These are phyloP conservation scores for Philereme transversata DNA, from an alignment of 2,888 invertebrate species.

Conservation along the genomic window DNA sequence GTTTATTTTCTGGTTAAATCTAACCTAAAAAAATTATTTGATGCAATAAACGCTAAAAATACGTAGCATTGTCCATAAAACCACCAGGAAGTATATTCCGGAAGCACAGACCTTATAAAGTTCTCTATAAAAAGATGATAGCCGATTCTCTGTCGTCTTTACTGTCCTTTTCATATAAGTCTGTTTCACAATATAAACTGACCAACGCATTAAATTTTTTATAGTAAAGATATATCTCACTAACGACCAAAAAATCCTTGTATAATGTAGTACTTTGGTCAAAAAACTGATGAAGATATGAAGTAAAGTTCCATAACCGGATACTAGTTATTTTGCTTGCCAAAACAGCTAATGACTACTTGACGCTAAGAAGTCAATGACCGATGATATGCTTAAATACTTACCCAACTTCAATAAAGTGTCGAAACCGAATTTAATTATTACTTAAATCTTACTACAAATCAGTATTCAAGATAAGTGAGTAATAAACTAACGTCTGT, in stretches of 20 bases:
- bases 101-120: conserved; percentile 31
- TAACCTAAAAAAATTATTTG: conserved; percentile 24
- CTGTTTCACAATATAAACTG: conserved; percentile 6
- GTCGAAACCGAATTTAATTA: conserved; percentile 36
- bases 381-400: conserved; percentile 25
- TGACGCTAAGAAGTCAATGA: conserved; percentile 21
- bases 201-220: not conserved
- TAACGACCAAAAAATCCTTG: no score
- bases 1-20: no score
- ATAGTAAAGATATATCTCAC: no score
- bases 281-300: no score
- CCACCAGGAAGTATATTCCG: conserved; percentile 30
- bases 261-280: no score
- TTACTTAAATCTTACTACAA: conserved; percentile 36
- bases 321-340: no score
- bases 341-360: no score
- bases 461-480: conserved; percentile 41
- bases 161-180: conserved; percentile 10
- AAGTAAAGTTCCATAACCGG: no score
- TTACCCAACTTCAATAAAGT: conserved; percentile 28
- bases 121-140: conserved; percentile 39
- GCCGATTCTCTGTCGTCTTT: conserved; percentile 22
- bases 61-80: conserved; percentile 23
- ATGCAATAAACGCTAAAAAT: conserved; percentile 30
- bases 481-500: conserved; percentile 37